phyloP scores from a whole-genome alignment of 2,888 invertebrate genomes.

The Megaustenia siamemsis region DNA sequence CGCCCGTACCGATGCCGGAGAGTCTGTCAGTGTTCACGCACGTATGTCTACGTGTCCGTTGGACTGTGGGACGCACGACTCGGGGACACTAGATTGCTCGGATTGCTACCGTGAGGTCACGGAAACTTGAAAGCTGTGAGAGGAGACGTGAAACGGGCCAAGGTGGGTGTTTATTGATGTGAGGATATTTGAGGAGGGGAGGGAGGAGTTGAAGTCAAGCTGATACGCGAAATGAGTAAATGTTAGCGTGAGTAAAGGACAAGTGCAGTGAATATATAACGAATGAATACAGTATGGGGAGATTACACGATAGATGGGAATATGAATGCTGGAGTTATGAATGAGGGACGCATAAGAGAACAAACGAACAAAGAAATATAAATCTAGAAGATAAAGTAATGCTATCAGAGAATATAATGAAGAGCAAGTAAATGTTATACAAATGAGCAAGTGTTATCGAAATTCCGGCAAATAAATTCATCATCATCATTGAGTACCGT shows the following conservation, averaged over 20 bases:
- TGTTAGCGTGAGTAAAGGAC: conserved; percentile 11
- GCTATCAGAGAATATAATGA: no score
- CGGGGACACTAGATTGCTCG: conserved; percentile 13
- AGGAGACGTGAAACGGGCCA: neutral
- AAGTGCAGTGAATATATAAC: neutral
- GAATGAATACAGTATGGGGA: no score
- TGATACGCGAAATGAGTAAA: neutral
- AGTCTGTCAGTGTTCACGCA: conserved; percentile 37
- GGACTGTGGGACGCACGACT: conserved; percentile 10
- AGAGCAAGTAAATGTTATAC: no score
- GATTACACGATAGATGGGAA: no score
- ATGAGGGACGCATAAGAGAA: no score
- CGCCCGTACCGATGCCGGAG: conserved; percentile 14
- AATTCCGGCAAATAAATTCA: no score
- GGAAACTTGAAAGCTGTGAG: neutral
- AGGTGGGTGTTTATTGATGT: conserved; percentile 23
- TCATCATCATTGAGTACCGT: no score
- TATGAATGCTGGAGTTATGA: no score
- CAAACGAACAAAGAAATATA: no score
- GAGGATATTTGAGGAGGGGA: no score
- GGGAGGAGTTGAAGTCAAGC: neutral
- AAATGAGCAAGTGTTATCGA: no score
- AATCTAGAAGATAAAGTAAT: no score
- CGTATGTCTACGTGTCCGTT: conserved; percentile 33
- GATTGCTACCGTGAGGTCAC: conserved; percentile 25